Base-by-base conservation (phyloP, 2,888 invertebrate genomes). In the Sinelater perroti region DNA sequence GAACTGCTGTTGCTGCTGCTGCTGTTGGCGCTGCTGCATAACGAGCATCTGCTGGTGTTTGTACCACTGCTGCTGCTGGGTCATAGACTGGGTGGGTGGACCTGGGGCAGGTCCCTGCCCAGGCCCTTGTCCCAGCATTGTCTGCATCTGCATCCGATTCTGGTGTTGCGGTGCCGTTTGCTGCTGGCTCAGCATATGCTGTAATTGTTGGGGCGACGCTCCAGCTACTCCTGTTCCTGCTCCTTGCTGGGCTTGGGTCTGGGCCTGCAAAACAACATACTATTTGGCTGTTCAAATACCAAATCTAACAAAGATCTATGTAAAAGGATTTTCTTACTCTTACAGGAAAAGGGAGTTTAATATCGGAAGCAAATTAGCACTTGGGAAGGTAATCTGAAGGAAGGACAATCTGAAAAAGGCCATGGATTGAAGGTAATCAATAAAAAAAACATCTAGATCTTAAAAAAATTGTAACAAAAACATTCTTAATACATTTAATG, bases 1-100 rank as follows among this genome's bases (percentile, higher is more conserved):
- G 70, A 86, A 87, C 71, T 82, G 83, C 56, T 82, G 83, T 28
- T 79, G 87, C 71, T 82, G 83, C 56, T 82, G 83, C 49, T 79
- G 79, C 45, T 79, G 80, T 67, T 87, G 88, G 67, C 81, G 76
- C 70, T 82, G 70, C 58, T 72, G 70, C 67, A 76, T 68, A 26
- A 71, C 77, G 44, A 77, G 66, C 70, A 78, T 71, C 67, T 80
- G 81, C 57, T 78, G 78, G 38, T 79, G 79, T 57, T 78, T 78
- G 57, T 73, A 73, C 77, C 76, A 77, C 69, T 82, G 84, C 73
- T 83, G 83, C 72, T 80, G 84, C 61, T 69, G 74, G 56, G 70
- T 71, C 64, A 72, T 64, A 17, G 65, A 68, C 50, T 71, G 73
- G 13, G 58, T 42, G 14, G 66, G 62, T 42, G 66, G 60, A 40